A percentile compares a stretch with the other conserved stretches of the same genome.
These are phyloP conservation scores for Periophthalmus magnuspinnatus DNA, from an alignment of 2,797 vertebrate species.

Conservation along the genomic window DNA sequence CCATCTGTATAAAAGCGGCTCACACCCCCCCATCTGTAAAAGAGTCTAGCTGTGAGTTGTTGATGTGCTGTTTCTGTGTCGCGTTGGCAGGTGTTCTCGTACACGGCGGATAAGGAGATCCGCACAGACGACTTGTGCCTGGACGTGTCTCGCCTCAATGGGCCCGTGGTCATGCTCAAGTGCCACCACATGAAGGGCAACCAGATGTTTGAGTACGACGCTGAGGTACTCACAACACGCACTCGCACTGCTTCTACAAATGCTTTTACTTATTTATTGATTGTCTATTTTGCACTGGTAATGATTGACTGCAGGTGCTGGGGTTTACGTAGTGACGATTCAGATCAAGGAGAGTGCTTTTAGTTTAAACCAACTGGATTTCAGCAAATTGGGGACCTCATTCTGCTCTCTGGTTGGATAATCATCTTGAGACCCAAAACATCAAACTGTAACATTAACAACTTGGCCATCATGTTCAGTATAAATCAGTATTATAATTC, in stretches of 20 bases:
- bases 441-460: too few species aligned
- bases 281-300: too few species aligned
- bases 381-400: too few species aligned
- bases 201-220: slow-evolving; percentile 97
- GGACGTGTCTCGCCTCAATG: slow-evolving; percentile 95
- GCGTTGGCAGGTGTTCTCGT: slow-evolving; percentile 90
- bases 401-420: too few species aligned
- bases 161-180: slow-evolving; percentile 95
- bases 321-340: too few species aligned
- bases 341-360: too few species aligned
- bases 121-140: slow-evolving; percentile 96
- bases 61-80: neutral
- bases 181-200: slow-evolving; percentile 99
- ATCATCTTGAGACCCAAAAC: too few species aligned
- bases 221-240: slow-evolving; percentile 82
- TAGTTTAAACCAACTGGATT: too few species aligned
- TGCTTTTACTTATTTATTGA: neutral
- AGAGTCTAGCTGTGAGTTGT: neutral
- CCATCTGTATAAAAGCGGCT: too few species aligned
- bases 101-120: slow-evolving; percentile 97
- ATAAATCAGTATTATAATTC: too few species aligned
- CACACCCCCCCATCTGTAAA: neutral
- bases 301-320: too few species aligned
- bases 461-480: too few species aligned
- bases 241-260: neutral